Evolutionary conservation across 1,140 invertebrate species (phyloP).

Genomic region (Periplaneta americana): DNA sequence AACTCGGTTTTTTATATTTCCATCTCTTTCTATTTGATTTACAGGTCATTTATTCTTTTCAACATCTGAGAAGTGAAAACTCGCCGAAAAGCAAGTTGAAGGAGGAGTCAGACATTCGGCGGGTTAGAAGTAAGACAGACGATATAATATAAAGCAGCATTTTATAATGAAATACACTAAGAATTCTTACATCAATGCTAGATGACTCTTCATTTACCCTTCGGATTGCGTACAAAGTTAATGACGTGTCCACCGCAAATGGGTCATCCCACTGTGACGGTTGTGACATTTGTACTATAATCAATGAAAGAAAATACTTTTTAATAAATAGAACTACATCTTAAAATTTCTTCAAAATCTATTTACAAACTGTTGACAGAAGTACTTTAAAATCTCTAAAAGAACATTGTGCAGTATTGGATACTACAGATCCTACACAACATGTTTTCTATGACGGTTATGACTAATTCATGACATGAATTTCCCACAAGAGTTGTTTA

Average conservation of each 20-base stretch:
- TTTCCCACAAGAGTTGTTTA: no score
- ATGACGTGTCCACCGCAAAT: neutral
- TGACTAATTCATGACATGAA: no score
- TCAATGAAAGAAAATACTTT: no score
- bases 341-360: no score
- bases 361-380: no score
- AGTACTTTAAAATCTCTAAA: no score
- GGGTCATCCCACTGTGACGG: no score
- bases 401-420: no score
- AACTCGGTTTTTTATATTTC: neutral
- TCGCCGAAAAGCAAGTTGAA: neutral
- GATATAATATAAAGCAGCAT: neutral
- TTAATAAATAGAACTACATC: no score
- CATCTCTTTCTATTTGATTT: neutral
- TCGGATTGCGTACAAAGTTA: neutral
- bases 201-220: neutral
- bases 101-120: neutral
- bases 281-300: no score
- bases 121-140: neutral
- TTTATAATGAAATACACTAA: neutral
- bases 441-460: no score
- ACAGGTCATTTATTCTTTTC: neutral
- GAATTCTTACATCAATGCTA: neutral
- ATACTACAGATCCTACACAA: no score
- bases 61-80: neutral